phyloP scores from a whole-genome alignment of 2,888 invertebrate species.

The Papilio demoleus region DNA sequence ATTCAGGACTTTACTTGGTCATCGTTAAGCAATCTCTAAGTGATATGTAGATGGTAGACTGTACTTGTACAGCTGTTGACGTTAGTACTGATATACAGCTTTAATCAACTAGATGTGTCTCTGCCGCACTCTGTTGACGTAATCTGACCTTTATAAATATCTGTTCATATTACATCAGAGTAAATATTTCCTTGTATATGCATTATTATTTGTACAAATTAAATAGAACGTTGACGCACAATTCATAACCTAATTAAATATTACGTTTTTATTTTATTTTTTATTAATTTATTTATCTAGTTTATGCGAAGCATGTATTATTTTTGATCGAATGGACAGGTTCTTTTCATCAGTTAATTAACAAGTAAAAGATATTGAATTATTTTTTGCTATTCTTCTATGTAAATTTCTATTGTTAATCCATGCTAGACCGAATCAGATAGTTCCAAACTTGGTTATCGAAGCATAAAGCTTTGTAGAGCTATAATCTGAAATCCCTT shows the following conservation, averaged over 20 bases:
- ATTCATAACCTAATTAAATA: background rate
- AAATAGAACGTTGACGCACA: background rate
- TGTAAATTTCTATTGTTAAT: background rate
- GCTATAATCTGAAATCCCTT: background rate
- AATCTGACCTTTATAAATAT: slow-evolving; percentile 8
- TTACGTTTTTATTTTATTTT: too few relatives aligned
- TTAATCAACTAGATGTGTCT: slow-evolving; percentile 18
- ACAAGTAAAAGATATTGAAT: background rate
- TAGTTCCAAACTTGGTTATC: background rate
- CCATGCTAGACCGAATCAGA: background rate
- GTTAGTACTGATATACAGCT: background rate
- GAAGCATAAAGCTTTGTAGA: background rate
- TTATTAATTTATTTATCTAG: too few relatives aligned
- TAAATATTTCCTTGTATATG: background rate
- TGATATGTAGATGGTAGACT: too few relatives aligned
- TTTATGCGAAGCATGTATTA: background rate
- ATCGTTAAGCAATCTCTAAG: too few relatives aligned
- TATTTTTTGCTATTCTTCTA: background rate
- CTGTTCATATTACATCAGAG: slow-evolving; percentile 3
- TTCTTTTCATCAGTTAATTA: too few relatives aligned
- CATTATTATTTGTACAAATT: background rate
- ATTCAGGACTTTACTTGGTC: too few relatives aligned
- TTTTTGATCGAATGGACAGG: too few relatives aligned
- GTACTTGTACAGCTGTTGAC: too few relatives aligned
- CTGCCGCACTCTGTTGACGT: slow-evolving; percentile 7